Base-by-base conservation (phyloP, 2,797 vertebrate genomes). In the Sebastes itinus region DNA sequence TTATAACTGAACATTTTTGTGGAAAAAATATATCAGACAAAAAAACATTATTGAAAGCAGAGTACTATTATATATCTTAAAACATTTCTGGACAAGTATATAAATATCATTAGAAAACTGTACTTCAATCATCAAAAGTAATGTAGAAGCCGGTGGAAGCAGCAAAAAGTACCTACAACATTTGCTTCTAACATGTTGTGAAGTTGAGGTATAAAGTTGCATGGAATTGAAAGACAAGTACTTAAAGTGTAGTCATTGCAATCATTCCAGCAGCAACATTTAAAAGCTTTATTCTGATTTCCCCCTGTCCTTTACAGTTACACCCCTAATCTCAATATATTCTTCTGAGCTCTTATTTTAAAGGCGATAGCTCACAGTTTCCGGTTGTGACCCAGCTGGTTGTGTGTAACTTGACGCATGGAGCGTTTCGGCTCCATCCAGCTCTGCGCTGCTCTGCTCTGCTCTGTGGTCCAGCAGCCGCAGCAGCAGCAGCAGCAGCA, bases 401-500 rank as follows among this genome's bases (percentile, higher is more conserved):
- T 6, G 2, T 38, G 70, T 32, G 2, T 1, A 18, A 6, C 77
- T 89, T 80, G 38, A 74, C 33, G 25, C 27, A n/a, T 32, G 10
- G 42, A 49, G 2, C 18, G 18, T 6, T 20, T 77, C 35, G 7
- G 22, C 74, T 83, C 64, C 62, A 25, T 81, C 59, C 83, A 59
- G 77, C 42, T 65, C 80, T 12, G 32, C 32, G 3, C 32, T 33
- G 33, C 33, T 12, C 80, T 27, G 69, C 60, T 11, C 81, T 4
- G 62, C 16, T 49, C 46, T 20, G 72, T 16, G 77, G 22, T 84
- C 80, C 88, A 81, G 74, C 85, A 30, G 83, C 83, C 6, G 66
- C 32, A 59, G 60, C 81, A 86, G 85, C 86, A 59, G 62, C 81
- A 86, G 85, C 85, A 80, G 87, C 68, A 81, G 75, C 59, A 67